Base-by-base conservation (phyloP, 2,113 vertebrate genomes). In the Nothocercus julius region DNA sequence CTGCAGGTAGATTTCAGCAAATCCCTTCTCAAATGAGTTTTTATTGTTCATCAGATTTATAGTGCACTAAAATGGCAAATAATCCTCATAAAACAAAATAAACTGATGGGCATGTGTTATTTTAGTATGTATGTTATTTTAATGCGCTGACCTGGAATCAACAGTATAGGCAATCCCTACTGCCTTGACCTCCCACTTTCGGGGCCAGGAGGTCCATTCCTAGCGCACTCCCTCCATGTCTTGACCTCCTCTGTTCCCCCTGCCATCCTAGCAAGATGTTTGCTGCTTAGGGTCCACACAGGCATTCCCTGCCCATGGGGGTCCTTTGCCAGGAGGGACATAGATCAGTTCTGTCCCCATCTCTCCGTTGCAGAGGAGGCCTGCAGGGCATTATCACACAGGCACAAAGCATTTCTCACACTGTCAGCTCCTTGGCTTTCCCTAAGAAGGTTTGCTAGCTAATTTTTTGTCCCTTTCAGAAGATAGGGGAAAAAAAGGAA, bases 231-330 rank as follows among this genome's bases (percentile, higher is more conserved):
- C 5, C 69, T 40, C 44, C 9, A 3, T 15, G 13, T 42, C 16
- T 34, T 66, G 24, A 30, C 28, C 18, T 63, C 36, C 36, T 11
- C 77, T 67, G 17, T 85, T 67, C 53, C 34, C 32, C 11, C 47
- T 87, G 34, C 40, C 53, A 15, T 3, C 15, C 25, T 28, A 17
- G 36, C 5, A 24, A 27, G 40, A 38, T 5, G 11, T 30, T 17
- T 1, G 0, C 21, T 61, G 44, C 77, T 62, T 62, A 47, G 27
- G 18, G 40, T 51, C 44, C 45, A 20, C 1, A 0, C 5, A 17
- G 72, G 25, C 27, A 2, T 36, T 72, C 51, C 70, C 61, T 70
- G 44, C 7, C 22, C 56, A 44, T 32, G 49, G 30, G 38, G 53
- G 20, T 74, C 22, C n/a, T 76, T 74, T 62, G 36, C 45, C 30